Conservation (phyloP, 2,113 vertebrate genomes). For the Muscicapa adusta region DNA sequence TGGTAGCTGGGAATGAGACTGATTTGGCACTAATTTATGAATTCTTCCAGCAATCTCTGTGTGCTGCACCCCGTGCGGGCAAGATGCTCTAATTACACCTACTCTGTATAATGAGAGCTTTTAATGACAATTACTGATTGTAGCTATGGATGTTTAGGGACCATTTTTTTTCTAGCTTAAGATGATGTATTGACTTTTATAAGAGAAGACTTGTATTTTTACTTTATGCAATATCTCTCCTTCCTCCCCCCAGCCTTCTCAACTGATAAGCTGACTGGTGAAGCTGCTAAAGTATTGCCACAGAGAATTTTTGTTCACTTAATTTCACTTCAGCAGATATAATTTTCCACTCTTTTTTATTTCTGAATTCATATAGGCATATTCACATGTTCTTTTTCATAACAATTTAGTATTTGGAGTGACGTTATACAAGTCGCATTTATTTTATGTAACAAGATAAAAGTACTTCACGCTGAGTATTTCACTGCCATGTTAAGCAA, state of each 20-base stretch:
- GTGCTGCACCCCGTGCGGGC: conserved; percentile 53
- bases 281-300: neutral
- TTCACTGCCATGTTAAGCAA: conserved; percentile 48
- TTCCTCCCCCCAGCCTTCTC: neutral
- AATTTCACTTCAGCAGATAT: neutral
- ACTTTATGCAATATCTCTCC: neutral
- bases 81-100: conserved; percentile 72
- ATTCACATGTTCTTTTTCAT: neutral
- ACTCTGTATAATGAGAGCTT: conserved; percentile 68
- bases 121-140: conserved; percentile 76
- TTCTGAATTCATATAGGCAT: conserved; percentile 20
- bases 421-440: neutral
- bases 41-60: conserved; percentile 53
- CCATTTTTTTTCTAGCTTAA: conserved; percentile 28
- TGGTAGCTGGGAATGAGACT: conserved; percentile 62
- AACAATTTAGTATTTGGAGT: conserved; percentile 2
- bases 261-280: neutral
- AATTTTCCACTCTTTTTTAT: neutral
- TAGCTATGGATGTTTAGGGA: conserved; percentile 67
- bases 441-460: conserved; percentile 46
- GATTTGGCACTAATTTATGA: conserved; percentile 76
- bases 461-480: neutral
- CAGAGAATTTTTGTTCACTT: neutral
- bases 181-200: conserved; percentile 67
- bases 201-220: conserved; percentile 33